Percentiles rank a stretch among this genome's conserved stretches.
Evolutionary conservation across 2,888 invertebrate genomes (phyloP).

Genomic region (Pemphredon lugubris): DNA sequence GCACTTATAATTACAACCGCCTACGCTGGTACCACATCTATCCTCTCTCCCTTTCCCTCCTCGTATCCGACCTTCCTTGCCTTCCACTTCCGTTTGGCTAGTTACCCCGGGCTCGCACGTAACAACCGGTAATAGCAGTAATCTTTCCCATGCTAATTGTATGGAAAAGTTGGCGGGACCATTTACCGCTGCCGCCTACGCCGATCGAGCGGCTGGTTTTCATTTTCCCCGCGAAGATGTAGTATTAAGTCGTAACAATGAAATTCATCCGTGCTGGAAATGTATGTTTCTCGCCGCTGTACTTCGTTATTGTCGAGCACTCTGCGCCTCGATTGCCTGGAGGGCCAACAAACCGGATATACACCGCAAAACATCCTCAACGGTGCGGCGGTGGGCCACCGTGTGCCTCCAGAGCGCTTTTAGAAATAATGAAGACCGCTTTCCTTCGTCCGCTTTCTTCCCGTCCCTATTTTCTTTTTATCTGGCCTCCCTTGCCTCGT

Average conservation of each 20-base stretch:
- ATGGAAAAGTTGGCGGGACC: slow-evolving; percentile 71
- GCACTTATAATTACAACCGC: slow-evolving; percentile 66
- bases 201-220: no score
- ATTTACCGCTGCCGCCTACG: no score
- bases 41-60: no score
- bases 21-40: background rate
- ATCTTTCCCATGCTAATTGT: slow-evolving; percentile 74
- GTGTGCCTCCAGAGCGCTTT: slow-evolving; percentile 54
- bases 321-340: slow-evolving; percentile 2
- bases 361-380: slow-evolving; percentile 38
- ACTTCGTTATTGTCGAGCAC: slow-evolving; percentile 24
- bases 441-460: slow-evolving; percentile 48
- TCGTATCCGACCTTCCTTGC: background rate
- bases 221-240: no score
- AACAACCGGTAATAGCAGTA: slow-evolving; percentile 64
- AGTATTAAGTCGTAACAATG: no score
- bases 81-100: slow-evolving; percentile 17
- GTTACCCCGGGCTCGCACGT: slow-evolving; percentile 20
- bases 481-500: slow-evolving; percentile 41
- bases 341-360: slow-evolving; percentile 30
- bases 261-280: slow-evolving; percentile 21
- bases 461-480: slow-evolving; percentile 52
- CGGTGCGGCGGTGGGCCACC: slow-evolving; percentile 22
- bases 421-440: slow-evolving; percentile 64
- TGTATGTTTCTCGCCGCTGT: slow-evolving; percentile 16